A percentile compares a stretch with the other conserved stretches of the same genome.
These are phyloP conservation scores for Porites evermanni DNA, from an alignment of 92 coral and sea anemone genomes.

Conservation along the genomic window DNA sequence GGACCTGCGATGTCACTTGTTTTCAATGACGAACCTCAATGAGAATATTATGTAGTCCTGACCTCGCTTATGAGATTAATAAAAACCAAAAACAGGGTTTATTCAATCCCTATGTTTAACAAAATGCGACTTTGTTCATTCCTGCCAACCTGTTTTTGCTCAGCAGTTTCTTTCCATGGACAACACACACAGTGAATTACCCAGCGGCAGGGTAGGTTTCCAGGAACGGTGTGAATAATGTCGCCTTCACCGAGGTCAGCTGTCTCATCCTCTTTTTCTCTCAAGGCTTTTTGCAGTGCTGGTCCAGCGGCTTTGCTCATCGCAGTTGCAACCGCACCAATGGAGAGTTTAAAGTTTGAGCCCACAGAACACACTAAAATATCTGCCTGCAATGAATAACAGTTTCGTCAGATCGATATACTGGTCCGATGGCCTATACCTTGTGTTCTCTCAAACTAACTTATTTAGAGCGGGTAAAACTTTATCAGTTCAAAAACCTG, in stretches of 20 bases:
- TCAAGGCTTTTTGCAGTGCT: conserved; percentile 37
- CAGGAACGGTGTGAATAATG: conserved; percentile 52
- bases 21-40: too few species aligned
- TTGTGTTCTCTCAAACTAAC: too few species aligned
- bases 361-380: conserved; percentile 53
- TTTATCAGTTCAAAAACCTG: too few species aligned
- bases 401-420: too few species aligned
- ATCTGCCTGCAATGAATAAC: conserved; percentile 12
- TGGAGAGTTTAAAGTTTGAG: conserved; percentile 23
- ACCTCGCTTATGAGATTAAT: too few species aligned
- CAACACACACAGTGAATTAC: conserved; percentile 74
- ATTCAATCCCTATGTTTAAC: too few species aligned
- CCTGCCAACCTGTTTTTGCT: conserved; percentile 6
- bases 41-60: too few species aligned
- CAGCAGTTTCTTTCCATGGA: conserved; percentile 60
- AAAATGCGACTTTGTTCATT: background rate
- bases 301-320: conserved; percentile 68
- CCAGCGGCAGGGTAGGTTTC: conserved; percentile 57
- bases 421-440: too few species aligned
- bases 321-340: conserved; percentile 66
- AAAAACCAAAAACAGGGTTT: too few species aligned
- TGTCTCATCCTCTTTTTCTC: conserved; percentile 1
- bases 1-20: too few species aligned
- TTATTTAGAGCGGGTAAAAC: too few species aligned
- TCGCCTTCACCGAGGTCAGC: conserved; percentile 45